phyloP scores from a whole-genome alignment of 2,888 invertebrate species.

The Agonum fuliginosum region DNA sequence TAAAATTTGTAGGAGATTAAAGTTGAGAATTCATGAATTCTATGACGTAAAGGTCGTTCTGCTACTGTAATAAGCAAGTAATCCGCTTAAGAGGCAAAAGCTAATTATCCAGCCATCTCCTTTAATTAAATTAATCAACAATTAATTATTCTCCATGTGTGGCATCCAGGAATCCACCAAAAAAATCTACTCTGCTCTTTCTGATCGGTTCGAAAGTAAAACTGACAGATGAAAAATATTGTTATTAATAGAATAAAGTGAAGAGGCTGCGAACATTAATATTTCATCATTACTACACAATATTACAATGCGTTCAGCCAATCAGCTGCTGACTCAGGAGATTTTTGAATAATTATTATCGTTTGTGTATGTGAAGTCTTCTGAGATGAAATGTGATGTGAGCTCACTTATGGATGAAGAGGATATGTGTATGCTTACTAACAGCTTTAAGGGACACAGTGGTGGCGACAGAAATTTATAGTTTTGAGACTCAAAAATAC shows the following conservation, averaged over 20 bases:
- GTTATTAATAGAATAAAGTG: slow-evolving; percentile 29
- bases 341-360: slow-evolving; percentile 50
- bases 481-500: too few relatives aligned
- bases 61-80: too few relatives aligned
- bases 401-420: slow-evolving; percentile 4
- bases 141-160: slow-evolving; percentile 19
- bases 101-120: neutral
- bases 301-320: slow-evolving; percentile 47
- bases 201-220: slow-evolving; percentile 32
- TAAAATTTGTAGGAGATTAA: too few relatives aligned
- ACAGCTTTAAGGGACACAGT: neutral
- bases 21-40: too few relatives aligned
- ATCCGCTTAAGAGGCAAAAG: too few relatives aligned
- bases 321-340: slow-evolving; percentile 51
- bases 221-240: slow-evolving; percentile 46
- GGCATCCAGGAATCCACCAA: neutral
- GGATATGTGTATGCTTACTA: neutral
- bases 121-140: slow-evolving; percentile 17
- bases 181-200: neutral
- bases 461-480: neutral
- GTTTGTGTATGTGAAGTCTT: slow-evolving; percentile 27
- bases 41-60: too few relatives aligned
- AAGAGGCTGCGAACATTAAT: slow-evolving; percentile 26
- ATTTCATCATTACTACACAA: slow-evolving; percentile 53
- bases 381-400: neutral